Evolutionary conservation across 2,113 vertebrate species (phyloP).

Genomic region (Pimephales promelas): DNA sequence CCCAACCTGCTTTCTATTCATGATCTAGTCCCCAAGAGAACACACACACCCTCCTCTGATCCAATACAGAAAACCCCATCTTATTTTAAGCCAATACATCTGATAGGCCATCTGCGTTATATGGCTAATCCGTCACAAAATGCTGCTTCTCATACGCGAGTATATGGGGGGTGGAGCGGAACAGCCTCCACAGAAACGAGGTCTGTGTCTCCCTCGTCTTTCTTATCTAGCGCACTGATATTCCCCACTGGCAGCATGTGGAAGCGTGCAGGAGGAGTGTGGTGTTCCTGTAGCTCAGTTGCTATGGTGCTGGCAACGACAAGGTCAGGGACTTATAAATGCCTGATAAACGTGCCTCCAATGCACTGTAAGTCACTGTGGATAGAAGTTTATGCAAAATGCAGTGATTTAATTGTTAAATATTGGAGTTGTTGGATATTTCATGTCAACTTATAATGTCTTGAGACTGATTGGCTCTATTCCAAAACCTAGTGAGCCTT

Average conservation of each 20-base stretch:
- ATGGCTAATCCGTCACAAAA: constrained; percentile 65
- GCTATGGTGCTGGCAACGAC: background rate
- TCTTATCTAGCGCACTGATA: constrained; percentile 11
- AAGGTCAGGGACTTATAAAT: background rate
- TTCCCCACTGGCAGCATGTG: background rate
- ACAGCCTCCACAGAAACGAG: background rate
- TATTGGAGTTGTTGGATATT: background rate
- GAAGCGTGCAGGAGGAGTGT: background rate
- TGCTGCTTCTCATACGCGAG: constrained; percentile 21
- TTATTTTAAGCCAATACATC: constrained; percentile 69
- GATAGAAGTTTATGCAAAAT: background rate
- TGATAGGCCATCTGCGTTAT: constrained; percentile 74
- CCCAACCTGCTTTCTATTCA: constrained; percentile 74
- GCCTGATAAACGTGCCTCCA: background rate
- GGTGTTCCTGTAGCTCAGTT: constrained; percentile 10
- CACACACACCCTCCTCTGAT: constrained; percentile 23
- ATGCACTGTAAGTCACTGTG: background rate
- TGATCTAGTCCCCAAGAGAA: constrained; percentile 58
- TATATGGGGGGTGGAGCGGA: constrained; percentile 44
- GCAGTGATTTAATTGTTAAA: background rate
- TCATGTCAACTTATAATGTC: background rate
- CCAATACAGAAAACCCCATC: constrained; percentile 53
- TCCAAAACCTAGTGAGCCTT: background rate
- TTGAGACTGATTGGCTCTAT: constrained; percentile 2
- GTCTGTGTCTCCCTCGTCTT: constrained; percentile 3